Percentiles rank a stretch among this genome's conserved stretches.
phyloP scores from a whole-genome alignment of 2,113 vertebrate species.

The Piprites chloris region DNA sequence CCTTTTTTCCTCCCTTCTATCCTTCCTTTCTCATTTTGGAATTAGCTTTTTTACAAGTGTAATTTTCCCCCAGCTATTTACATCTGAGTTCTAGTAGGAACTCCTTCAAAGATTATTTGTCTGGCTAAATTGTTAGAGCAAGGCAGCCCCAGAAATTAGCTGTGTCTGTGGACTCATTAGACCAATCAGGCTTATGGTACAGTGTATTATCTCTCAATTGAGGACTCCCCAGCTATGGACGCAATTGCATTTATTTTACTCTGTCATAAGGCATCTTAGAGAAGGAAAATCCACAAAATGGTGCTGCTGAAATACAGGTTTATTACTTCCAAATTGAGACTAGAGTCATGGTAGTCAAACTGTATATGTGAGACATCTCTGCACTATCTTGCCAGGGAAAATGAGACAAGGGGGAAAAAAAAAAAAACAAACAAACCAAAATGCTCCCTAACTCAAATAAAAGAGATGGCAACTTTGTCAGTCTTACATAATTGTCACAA shows the following conservation, averaged over 20 bases:
- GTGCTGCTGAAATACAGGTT: neutral
- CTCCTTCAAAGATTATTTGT: neutral
- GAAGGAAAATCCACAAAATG: neutral
- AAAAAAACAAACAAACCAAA: too few species aligned
- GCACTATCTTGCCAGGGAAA: neutral
- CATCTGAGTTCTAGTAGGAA: neutral
- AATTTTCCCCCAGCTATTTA: neutral
- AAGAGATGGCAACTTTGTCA: neutral
- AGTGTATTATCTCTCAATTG: neutral
- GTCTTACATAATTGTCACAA: neutral
- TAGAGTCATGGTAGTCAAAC: neutral
- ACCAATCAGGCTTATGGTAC: neutral
- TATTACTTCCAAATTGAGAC: neutral
- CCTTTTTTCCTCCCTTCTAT: neutral
- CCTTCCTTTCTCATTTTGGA: neutral
- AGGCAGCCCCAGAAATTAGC: neutral
- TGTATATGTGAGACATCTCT: neutral
- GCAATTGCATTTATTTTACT: neutral
- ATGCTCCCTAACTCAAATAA: rapidly evolving
- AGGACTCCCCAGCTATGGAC: neutral
- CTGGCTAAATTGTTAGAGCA: neutral
- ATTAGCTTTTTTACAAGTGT: neutral
- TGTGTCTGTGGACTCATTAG: neutral
- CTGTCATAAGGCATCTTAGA: neutral
- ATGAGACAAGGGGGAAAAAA: neutral